Percentiles rank a stretch among this genome's conserved stretches.
These are phyloP conservation scores for Indicator maculatus DNA, from an alignment of 2,113 vertebrate genomes.

Conservation along the genomic window DNA sequence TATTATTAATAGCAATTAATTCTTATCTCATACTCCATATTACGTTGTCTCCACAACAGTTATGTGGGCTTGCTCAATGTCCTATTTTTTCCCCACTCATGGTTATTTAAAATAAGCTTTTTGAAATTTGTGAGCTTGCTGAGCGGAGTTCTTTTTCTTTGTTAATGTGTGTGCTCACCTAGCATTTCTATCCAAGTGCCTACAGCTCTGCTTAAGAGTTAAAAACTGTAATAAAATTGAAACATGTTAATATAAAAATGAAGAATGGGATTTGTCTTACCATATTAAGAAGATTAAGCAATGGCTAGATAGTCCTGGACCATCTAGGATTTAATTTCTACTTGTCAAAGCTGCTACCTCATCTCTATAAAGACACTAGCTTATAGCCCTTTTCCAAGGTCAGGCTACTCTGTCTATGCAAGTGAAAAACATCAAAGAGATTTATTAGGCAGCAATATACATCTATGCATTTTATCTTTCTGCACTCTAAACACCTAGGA, in stretches of 20 bases:
- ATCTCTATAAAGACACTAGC: conserved; percentile 63
- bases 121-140: conserved; percentile 20
- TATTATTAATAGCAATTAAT: conserved; percentile 59
- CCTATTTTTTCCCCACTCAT: conserved; percentile 54
- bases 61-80: conserved; percentile 39
- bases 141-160: conserved; percentile 20
- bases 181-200: conserved; percentile 52
- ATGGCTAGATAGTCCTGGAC: conserved; percentile 58
- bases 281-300: conserved; percentile 77
- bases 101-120: conserved; percentile 62
- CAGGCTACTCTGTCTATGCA: conserved; percentile 41
- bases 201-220: conserved; percentile 62
- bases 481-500: conserved; percentile 66
- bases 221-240: conserved; percentile 76
- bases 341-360: conserved; percentile 64
- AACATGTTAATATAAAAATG: conserved; percentile 77
- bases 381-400: conserved; percentile 72
- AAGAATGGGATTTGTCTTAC: conserved; percentile 78
- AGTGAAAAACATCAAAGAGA: conserved; percentile 61
- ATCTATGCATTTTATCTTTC: conserved; percentile 56
- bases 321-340: conserved; percentile 70
- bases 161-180: not conserved
- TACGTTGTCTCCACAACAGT: conserved; percentile 49
- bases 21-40: conserved; percentile 38
- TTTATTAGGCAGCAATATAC: conserved; percentile 62